These are phyloP conservation scores for Styela plicata DNA, from an alignment of 23 tunicate species.

Conservation along the genomic window DNA sequence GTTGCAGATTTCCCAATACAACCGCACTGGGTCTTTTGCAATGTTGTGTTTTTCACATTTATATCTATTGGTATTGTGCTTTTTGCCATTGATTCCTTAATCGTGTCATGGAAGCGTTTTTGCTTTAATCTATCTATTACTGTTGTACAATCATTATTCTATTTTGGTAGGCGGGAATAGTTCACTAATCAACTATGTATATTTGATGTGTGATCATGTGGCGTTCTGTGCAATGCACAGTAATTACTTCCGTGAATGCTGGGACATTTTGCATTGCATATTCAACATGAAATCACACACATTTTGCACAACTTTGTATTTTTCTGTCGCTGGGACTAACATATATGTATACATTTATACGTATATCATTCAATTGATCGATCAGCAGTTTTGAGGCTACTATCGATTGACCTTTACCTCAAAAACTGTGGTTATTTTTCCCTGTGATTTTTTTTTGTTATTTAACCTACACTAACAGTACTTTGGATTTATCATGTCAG, in stretches of 20 bases:
- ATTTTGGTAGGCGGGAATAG: too few relatives aligned
- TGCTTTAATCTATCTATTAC: not conserved
- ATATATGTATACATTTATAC: too few relatives aligned
- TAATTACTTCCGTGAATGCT: too few relatives aligned
- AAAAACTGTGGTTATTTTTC: not conserved
- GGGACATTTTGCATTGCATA: too few relatives aligned
- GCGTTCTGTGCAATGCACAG: too few relatives aligned
- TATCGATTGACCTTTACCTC: not conserved
- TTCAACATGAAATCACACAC: not conserved
- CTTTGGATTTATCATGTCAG: too few relatives aligned
- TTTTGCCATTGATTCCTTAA: not conserved
- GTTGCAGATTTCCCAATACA: not conserved
- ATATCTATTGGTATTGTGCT: not conserved
- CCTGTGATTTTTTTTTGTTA: too few relatives aligned
- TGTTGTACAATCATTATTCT: not conserved
- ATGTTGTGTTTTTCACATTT: not conserved
- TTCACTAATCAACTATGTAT: too few relatives aligned
- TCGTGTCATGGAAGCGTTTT: not conserved
- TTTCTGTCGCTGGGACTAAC: not conserved
- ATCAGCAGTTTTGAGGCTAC: not conserved
- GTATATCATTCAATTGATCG: not conserved
- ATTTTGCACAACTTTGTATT: not conserved
- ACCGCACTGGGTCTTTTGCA: not conserved
- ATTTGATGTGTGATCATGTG: too few relatives aligned
- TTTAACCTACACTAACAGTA: too few relatives aligned